These are phyloP conservation scores for Onychostruthus taczanowskii DNA, from an alignment of 2,113 vertebrate genomes.

Conservation along the genomic window DNA sequence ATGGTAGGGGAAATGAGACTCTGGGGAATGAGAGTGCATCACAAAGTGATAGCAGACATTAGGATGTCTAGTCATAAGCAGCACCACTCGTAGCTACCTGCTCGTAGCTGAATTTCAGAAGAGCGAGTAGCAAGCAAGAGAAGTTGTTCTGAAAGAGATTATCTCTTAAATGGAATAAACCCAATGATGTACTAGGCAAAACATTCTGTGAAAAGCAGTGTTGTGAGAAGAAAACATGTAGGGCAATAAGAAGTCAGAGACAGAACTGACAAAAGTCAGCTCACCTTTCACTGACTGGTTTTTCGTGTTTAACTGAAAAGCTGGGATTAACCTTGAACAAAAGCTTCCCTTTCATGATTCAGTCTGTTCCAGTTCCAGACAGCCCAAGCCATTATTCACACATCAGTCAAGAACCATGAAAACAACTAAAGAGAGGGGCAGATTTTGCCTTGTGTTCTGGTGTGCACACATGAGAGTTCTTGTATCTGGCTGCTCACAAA, in stretches of 20 bases:
- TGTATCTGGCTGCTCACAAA: background rate
- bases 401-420: background rate
- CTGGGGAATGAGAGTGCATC: constrained; percentile 30
- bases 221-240: background rate
- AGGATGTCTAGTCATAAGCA: background rate
- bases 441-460: background rate
- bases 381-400: background rate
- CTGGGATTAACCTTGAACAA: background rate
- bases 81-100: background rate
- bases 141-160: background rate
- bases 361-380: background rate
- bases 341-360: background rate
- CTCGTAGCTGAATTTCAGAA: background rate
- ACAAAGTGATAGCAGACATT: constrained; percentile 18
- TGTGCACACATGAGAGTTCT: background rate
- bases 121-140: fast-evolving
- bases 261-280: background rate
- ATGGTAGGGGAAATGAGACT: constrained; percentile 40
- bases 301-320: background rate
- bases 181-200: background rate
- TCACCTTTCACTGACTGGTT: background rate
- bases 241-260: background rate
- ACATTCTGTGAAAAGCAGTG: background rate
- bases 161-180: background rate
- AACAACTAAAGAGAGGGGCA: background rate